Percentiles rank a stretch among this genome's conserved stretches.
Conservation (phyloP, 2,888 invertebrate species). For the Melanchra persicariae region DNA sequence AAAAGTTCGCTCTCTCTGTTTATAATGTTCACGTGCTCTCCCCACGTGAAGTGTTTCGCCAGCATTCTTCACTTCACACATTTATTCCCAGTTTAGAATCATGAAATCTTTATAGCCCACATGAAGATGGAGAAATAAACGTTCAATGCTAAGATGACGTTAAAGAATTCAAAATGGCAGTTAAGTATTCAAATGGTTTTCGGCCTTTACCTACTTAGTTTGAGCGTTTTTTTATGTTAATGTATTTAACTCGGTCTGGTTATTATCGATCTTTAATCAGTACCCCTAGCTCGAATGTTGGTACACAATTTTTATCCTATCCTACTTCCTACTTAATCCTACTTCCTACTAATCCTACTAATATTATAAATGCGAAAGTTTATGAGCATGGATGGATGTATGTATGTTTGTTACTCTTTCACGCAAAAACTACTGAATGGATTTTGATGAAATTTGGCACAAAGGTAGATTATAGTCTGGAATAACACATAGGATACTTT, state of each 20-base stretch:
- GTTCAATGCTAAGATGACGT: constrained; percentile 15
- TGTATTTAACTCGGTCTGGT: not conserved
- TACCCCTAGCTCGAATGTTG: too few relatives aligned
- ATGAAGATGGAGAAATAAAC: constrained; percentile 13
- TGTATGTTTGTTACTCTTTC: too few relatives aligned
- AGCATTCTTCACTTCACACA: constrained; percentile 37
- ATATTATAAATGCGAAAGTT: too few relatives aligned
- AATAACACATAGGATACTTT: too few relatives aligned
- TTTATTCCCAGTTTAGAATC: constrained; percentile 49
- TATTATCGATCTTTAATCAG: too few relatives aligned
- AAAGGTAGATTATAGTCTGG: too few relatives aligned
- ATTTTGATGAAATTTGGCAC: too few relatives aligned
- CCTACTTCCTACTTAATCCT: too few relatives aligned
- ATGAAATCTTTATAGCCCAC: constrained; percentile 51
- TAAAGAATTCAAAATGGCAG: constrained; percentile 34
- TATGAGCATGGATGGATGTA: too few relatives aligned
- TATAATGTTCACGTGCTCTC: constrained; percentile 46
- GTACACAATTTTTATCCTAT: too few relatives aligned
- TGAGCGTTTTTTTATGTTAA: not conserved
- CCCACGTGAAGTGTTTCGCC: constrained; percentile 43
- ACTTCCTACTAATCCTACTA: too few relatives aligned
- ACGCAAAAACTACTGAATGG: too few relatives aligned
- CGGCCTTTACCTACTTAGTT: not conserved
- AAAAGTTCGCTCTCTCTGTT: constrained; percentile 48
- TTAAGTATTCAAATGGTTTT: not conserved